Base-by-base conservation (phyloP, 1,140 invertebrate species). In the Nephila pilipes region DNA sequence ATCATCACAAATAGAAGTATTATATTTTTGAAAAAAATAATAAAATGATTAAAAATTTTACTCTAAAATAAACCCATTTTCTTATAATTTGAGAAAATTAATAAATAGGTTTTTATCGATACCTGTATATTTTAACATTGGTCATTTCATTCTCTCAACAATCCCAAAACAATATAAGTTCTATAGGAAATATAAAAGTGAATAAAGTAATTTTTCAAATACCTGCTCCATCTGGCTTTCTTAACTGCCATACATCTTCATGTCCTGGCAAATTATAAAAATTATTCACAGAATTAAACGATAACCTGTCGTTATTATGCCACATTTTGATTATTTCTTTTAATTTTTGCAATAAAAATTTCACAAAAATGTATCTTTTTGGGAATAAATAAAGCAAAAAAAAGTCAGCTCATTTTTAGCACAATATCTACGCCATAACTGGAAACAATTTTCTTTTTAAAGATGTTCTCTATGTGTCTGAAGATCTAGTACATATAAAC, bases 261-360 rank as follows among this genome's bases (percentile, higher is more conserved):
- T 80, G 38, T 14, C 20, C 22, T 12, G 65, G 88, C 6, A 80
- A 80, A 32, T 80, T 90, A 65, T 90, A 90, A 20, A 90, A 80
- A 22, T 57, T 57, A 36, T 80, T 90, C n/a, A 90, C 55, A 8
- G 88, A 90, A 80, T 36, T 90, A 20, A 75, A 90, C 8, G 88
- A 90, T 20, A 69, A 6, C 36, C 54, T 12, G 14, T 80, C 54
- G 6, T 90, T 38, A 10, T 80, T 90, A 12, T 81, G 55, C 88
- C 65, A 90, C 88, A 90, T 90, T 60, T 80, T 80, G 38, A 2
- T 25, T 2, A 54, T 10, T 14, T 79, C 4, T 18, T 83, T 83
- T 18, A 18, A 5, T 75, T 18, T 75, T 75, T 65, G 63, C 14
- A 14, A n/a, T 81, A 81, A 22, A 54, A 46, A 81, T 5, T 25